Conservation (phyloP, 2,888 invertebrate species). For the Hipparchia sbordonii region DNA sequence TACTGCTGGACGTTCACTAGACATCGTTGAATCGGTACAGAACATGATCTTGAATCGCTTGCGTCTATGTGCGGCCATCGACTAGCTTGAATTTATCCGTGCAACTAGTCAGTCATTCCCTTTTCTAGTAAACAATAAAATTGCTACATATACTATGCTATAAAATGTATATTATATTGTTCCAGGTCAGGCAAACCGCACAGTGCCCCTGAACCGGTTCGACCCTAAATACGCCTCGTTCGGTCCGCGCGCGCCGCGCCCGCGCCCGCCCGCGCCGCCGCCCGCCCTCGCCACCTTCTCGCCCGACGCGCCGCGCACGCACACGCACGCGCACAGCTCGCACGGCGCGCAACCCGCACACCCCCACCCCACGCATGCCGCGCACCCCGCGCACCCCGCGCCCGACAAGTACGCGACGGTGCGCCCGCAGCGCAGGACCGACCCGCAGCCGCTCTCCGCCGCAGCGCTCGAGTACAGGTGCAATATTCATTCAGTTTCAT, state of each 20-base stretch:
- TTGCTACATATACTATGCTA: neutral
- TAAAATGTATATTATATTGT: neutral
- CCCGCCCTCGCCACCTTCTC: conserved; percentile 64
- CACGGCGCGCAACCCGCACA: conserved; percentile 23
- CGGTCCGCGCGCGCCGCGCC: conserved; percentile 77
- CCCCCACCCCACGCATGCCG: conserved; percentile 48
- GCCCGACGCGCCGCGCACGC: conserved; percentile 47
- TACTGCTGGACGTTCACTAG: too few species aligned
- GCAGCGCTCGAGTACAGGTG: conserved; percentile 79
- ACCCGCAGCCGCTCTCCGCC: conserved; percentile 81
- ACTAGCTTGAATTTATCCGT: too few species aligned
- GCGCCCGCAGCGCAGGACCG: conserved; percentile 61
- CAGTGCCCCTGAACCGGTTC: conserved; percentile 81
- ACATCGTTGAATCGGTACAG: too few species aligned
- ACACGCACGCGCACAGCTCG: conserved; percentile 33
- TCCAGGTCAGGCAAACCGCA: conserved; percentile 66
- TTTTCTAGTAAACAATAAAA: too few species aligned
- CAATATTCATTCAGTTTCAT: neutral
- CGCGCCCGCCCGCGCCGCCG: conserved; percentile 70
- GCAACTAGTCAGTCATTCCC: too few species aligned
- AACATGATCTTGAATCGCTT: too few species aligned
- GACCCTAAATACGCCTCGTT: conserved; percentile 84
- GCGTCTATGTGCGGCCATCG: too few species aligned
- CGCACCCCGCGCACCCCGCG: conserved; percentile 19
- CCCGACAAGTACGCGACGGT: conserved; percentile 67